A percentile compares a stretch with the other conserved stretches of the same genome.
Conservation (phyloP, 2,888 invertebrate species). For the Spicauda simplicius region DNA sequence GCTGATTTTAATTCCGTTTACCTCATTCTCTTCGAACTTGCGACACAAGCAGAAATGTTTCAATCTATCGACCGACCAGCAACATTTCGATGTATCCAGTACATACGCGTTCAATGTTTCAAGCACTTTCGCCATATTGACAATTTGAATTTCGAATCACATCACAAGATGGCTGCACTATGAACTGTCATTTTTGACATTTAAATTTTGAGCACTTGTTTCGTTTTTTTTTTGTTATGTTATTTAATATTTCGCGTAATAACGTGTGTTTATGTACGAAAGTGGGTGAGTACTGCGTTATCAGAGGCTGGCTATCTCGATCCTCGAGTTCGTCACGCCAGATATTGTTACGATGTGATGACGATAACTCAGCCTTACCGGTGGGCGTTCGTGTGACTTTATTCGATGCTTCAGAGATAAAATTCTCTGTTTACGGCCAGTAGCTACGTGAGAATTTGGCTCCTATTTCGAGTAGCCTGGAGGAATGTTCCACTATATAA, state of each 20-base stretch:
- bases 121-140: conserved; percentile 67
- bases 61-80: conserved; percentile 68
- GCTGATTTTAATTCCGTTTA: conserved; percentile 41
- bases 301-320: conserved; percentile 73
- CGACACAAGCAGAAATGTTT: conserved; percentile 78
- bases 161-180: conserved; percentile 35
- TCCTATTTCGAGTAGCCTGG: neutral
- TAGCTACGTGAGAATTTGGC: conserved; percentile 4
- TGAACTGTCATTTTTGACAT: conserved; percentile 36
- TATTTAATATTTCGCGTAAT: conserved; percentile 28
- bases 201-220: conserved; percentile 13
- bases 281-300: conserved; percentile 73
- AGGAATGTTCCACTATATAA: neutral
- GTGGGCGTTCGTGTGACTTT: conserved; percentile 43
- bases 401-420: conserved; percentile 27
- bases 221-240: conserved; percentile 24
- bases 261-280: conserved; percentile 65
- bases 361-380: conserved; percentile 58
- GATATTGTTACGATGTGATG: conserved; percentile 74
- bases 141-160: conserved; percentile 35
- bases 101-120: conserved; percentile 72
- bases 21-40: conserved; percentile 69
- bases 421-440: conserved; percentile 14
- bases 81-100: conserved; percentile 72
- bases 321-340: conserved; percentile 78